Base-by-base conservation (phyloP, 2,797 vertebrate species). In the Vipera latastei region DNA sequence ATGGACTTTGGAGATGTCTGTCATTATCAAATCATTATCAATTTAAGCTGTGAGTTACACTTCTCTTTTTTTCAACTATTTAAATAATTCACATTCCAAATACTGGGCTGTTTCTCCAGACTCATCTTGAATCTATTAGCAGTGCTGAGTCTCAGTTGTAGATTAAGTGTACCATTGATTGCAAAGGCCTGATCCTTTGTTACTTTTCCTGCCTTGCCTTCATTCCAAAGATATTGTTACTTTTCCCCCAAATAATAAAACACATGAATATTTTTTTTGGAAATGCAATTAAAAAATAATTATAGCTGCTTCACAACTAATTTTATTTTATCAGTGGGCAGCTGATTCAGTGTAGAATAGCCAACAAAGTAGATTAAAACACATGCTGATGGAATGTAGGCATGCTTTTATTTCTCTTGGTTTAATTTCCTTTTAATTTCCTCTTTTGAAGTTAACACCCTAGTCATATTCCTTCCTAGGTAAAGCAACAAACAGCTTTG, bases 101-200 rank as follows among this genome's bases (percentile, higher is more conserved):
- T 44, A 20, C n/a, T 78, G 32, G 32, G 18, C 73, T 94, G 38
- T 92, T 95, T 91, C 69, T 86, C 92, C 92, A 57, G 92, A 55
- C 65, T 93, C 96, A 96, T 96, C 96, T 96, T 97, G 96, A 96
- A 95, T 91, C 78, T 95, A 97, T 97, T 95, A 97, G 92, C 89
- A 28, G 56, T 91, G 25, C 94, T 95, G 92, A 26, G 89, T 94
- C 93, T 69, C 60, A 90, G 88, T 95, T 90, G 93, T 91, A 96
- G 95, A 96, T 96, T 95, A 95, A 96, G 96, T 96, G 97, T 97
- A 97, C 96, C 95, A 92, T 20, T 91, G 92, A 94, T 95, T 94
- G 95, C 91, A 93, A 94, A 93, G 94, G 32, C 59, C 69, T 65
- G 55, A 60, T 93, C 53, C 92, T 95, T 95, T 94, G 0, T 96